Evolutionary conservation across 35 echinoderm and acorn worm species (phyloP).

Genomic region (Heliocidaris tuberculata): DNA sequence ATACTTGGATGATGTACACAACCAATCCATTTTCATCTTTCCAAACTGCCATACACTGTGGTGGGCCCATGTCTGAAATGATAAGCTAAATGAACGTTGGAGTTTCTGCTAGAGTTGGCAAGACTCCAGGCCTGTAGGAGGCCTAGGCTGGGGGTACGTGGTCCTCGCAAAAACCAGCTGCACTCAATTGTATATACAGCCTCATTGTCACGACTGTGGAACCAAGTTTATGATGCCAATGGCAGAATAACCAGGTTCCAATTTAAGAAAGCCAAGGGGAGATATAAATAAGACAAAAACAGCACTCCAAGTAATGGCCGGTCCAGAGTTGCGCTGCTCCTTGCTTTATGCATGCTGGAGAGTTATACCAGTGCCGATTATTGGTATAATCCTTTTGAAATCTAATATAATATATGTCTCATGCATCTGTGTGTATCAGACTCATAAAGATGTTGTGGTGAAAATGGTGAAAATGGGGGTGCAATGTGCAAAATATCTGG

Average conservation of each 20-base stretch:
- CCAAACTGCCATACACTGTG: background rate
- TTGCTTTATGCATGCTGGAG: too few relatives aligned
- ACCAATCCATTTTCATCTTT: background rate
- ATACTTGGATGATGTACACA: background rate
- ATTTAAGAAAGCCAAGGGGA: background rate
- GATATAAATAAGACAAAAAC: background rate
- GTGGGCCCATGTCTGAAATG: background rate
- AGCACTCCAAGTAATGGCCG: background rate
- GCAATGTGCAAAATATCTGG: too few relatives aligned
- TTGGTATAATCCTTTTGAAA: too few relatives aligned
- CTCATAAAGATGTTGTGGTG: background rate
- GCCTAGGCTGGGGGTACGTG: background rate
- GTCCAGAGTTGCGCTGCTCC: too few relatives aligned
- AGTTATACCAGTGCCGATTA: too few relatives aligned
- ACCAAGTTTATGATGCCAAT: background rate
- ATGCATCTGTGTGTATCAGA: background rate
- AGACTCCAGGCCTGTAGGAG: conserved; percentile 5
- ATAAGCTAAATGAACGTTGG: background rate
- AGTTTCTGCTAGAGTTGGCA: background rate
- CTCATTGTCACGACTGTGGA: background rate
- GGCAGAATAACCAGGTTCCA: background rate
- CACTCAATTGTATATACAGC: conserved; percentile 2
- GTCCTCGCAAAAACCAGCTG: background rate
- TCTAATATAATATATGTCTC: background rate
- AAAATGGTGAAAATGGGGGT: background rate